Evolutionary conservation across 2,113 vertebrate genomes (phyloP).

Genomic region (Alces alces): DNA sequence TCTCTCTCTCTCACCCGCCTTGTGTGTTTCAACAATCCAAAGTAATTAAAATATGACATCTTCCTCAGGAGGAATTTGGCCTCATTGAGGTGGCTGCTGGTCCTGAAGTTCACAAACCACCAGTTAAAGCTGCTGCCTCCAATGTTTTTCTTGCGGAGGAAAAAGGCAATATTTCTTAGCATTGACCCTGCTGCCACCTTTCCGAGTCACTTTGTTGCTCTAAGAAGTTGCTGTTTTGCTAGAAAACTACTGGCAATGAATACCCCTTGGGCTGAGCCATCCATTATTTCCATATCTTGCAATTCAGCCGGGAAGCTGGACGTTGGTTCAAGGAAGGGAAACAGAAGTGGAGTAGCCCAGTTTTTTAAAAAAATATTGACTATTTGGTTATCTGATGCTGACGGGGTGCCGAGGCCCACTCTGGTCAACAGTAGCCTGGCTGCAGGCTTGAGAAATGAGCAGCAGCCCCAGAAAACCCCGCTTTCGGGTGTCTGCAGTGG

Average conservation of each 20-base stretch:
- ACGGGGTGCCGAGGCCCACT: constrained; percentile 73
- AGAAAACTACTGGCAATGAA: constrained; percentile 82
- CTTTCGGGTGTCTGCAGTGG: constrained; percentile 60
- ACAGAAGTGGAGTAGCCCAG: constrained; percentile 60
- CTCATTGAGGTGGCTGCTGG: constrained; percentile 46
- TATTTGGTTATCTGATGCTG: constrained; percentile 69
- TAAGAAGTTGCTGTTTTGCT: constrained; percentile 86
- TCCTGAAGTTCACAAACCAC: constrained; percentile 68
- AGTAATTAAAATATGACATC: constrained; percentile 71
- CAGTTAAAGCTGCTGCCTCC: constrained; percentile 65
- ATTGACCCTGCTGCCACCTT: constrained; percentile 85
- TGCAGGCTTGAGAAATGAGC: constrained; percentile 80
- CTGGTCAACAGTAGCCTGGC: constrained; percentile 79
- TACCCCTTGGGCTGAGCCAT: constrained; percentile 84
- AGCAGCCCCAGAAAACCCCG: constrained; percentile 69
- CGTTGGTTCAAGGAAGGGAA: constrained; percentile 49
- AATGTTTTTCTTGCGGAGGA: constrained; percentile 68
- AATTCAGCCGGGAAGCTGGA: constrained; percentile 51
- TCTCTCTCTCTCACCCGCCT: fast-evolving
- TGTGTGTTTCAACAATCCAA: constrained; percentile 64
- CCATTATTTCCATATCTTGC: constrained; percentile 83
- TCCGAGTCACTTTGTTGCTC: constrained; percentile 82
- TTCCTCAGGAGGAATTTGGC: constrained; percentile 59
- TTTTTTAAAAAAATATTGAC: constrained; percentile 60
- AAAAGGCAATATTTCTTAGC: constrained; percentile 85